Evolutionary conservation across 2,113 vertebrate genomes (phyloP), one percentile per base, ranked within the genome.

Genomic region (Drymodes brunneopygia): DNA sequence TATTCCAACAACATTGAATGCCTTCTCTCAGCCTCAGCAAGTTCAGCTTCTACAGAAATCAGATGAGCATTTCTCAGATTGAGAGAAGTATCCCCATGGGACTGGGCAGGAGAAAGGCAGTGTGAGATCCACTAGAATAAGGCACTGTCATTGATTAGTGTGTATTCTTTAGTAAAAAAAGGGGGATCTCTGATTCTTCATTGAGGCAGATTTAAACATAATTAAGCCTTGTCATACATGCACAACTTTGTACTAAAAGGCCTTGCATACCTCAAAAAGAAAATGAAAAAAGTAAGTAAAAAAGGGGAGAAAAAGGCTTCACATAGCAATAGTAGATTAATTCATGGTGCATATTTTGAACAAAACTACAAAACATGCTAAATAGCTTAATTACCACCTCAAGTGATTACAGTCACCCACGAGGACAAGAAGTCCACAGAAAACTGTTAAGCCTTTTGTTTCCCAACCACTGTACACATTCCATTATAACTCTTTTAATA

Each of bases 41-140:
- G 33, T 27, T 77, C 71, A 50, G 36, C 38, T 42, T 36, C 53
- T 15, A 81, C 21, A 64, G 48, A 81, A 92, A 79, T 23, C 45
- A 51, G 45, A 40, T 0, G 0, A 67, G 40, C 0, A 2, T 33
- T 66, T 89, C 78, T 81, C 56, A 42, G 53, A 42, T 3, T 54
- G 51, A 62, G 25, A 91, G 42, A 17, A 70, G 28, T 13, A 70
- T n/a, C 42, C 58, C 21, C 2, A 0, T 12, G 25, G 33, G 38
- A 62, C 51, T 15, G 38, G 38, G 70, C 27, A 64, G 70, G 27
- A 71, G n/a, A 51, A 48, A 58, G 22, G 27, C 23, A 36, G 29
- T 7, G 47, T 58, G 42, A 93, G 70, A 91, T 62, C 8, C 21
- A 25, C 27, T 35, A 38, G 7, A 44, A 64, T 58, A 73, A 61